Base-by-base conservation (phyloP, 2,888 invertebrate species). In the Andrena bucephala region DNA sequence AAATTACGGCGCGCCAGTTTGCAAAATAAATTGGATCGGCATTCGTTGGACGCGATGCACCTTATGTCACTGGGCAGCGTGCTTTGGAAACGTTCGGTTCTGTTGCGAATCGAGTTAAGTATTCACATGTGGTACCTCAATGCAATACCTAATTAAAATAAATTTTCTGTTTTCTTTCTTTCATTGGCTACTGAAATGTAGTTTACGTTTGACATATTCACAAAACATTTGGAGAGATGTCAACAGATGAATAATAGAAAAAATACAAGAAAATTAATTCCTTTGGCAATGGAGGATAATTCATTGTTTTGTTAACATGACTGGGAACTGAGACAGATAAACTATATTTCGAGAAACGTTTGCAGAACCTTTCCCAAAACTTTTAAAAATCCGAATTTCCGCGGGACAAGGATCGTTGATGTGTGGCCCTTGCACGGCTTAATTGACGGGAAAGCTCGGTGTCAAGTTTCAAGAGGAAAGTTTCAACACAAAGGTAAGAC, bases 381-480 rank as follows among this genome's bases (percentile, higher is more conserved):
- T 16, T 16, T 2, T 29, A 42, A 50, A 36, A 36, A 16, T 29
- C 50, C 50, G 59, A 59, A 57, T 52, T 54, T 29, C 42, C 62
- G 31, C 6, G 27, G 7, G 10, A 4, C 48, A 2, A 20, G 20
- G 60, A 71, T 36, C 31, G 60, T 62, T 63, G 54, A 48, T 42
- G 62, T 16, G 48, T 66, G 42, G 3, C 59, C 54, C 8, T 52
- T 48, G 54, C 57, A 5, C 60, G 50, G 13, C 57, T 72, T 81
- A 81, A 77, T 81, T 77, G 81, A 24, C 66, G 20, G 29, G 20
- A 69, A 68, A 78, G 67, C 57, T 71, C 36, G 36, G 68, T 72
- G 65, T 67, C 54, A 54, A 63, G 59, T 50, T 70, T 8, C 62
- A 27, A 33, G 63, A 29, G 60, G 24, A 66, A 66, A 59, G 29